These are phyloP conservation scores for Stratiomys singularior DNA, from an alignment of 2,888 invertebrate genomes.

Conservation along the genomic window DNA sequence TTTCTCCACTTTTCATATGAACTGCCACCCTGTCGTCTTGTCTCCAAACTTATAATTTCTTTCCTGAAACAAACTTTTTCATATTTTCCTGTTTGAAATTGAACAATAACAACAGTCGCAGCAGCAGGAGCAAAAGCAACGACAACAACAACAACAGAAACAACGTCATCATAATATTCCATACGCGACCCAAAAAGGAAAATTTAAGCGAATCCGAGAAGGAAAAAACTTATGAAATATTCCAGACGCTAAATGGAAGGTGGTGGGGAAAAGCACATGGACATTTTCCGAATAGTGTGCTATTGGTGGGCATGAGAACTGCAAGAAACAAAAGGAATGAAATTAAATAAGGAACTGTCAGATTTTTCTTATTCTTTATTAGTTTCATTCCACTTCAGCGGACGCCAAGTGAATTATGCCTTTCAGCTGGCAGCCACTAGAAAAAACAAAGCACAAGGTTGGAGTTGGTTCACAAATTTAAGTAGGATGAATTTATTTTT, in stretches of 20 bases:
- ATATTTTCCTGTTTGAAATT: too few species aligned
- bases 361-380: slow-evolving; percentile 37
- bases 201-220: background rate
- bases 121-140: too few species aligned
- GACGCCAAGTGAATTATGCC: slow-evolving; percentile 35
- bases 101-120: too few species aligned
- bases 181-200: too few species aligned
- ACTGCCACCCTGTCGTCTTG: too few species aligned
- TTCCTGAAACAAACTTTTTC: too few species aligned
- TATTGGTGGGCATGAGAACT: background rate
- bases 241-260: background rate
- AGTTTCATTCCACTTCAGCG: slow-evolving; percentile 39
- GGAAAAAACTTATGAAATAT: background rate
- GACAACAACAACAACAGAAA: too few species aligned
- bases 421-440: slow-evolving; percentile 15
- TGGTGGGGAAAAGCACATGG: background rate
- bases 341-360: slow-evolving; percentile 43
- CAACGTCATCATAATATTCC: too few species aligned
- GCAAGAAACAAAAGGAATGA: slow-evolving; percentile 8
- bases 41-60: too few species aligned
- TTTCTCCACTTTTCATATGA: too few species aligned
- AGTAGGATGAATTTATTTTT: too few species aligned
- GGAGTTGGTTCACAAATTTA: background rate
- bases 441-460: background rate
- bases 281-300: background rate